Base-by-base conservation (phyloP, 2,888 invertebrate genomes). In the Seira sanloemensis region DNA sequence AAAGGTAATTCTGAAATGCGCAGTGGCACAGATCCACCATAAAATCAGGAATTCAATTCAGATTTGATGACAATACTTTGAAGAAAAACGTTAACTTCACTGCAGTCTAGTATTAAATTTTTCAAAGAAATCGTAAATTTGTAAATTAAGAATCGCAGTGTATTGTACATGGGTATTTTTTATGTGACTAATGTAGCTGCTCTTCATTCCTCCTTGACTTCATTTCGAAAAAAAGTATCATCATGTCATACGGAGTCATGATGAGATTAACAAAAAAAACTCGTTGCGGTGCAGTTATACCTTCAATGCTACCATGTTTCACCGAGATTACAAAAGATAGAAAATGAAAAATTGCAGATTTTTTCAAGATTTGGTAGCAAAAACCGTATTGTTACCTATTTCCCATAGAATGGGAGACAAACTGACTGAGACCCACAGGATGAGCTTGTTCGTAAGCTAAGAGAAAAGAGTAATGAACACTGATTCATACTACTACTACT, bases 341-440 rank as follows among this genome's bases (percentile, higher is more conserved):
- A 80, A 74, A 74, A 80, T 80, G 74, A 80, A 80, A 80, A 80
- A 80, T 80, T 79, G 67, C 79, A 73, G 79, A 79, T 73, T 73
- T 73, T 79, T 67, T 79, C 69, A n/a, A 80, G 80, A 80, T 80
- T 74, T 74, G 68, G 68, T 68, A 74, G 80, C 62, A 74, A 80
- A 80, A 80, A 80, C n/a, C n/a, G n/a, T n/a, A n/a, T 80, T 37
- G 74, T 74, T 80, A 80, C 80, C 80, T 74, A 80, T 80, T 80
- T 80, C 80, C 74, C 80, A 74, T 68, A 80, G 80, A 74, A 68
- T 27, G 71, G 25, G 76, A 26, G 37, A 21, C n/a, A 50, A 46
- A 58, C n/a, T n/a, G 78, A 78, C 9, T 27, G 65, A 77, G 54
- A 24, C 24, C n/a, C 9, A 19, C 62, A 19, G 18, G 12, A 16